A percentile compares a stretch with the other conserved stretches of the same genome.
Conservation (phyloP, 2,888 invertebrate species). For the Ypsolopha scabrella region DNA sequence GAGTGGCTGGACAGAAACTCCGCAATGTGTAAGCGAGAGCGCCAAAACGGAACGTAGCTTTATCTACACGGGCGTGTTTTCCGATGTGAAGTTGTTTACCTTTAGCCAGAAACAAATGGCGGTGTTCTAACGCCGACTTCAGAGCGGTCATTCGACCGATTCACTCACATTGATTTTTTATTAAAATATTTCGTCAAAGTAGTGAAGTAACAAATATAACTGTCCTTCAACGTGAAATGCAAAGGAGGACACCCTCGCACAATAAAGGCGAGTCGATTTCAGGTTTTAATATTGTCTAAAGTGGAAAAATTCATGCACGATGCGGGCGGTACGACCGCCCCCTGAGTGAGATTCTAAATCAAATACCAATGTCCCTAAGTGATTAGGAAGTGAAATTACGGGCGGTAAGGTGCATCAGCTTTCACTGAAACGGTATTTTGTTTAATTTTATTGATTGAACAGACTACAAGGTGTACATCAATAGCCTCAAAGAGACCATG, state of each 20-base stretch:
- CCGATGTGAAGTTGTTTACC: too few relatives aligned
- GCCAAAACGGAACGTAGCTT: constrained; percentile 12
- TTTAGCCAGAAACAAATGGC: constrained; percentile 23
- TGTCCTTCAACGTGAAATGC: constrained; percentile 59
- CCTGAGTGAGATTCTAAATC: constrained; percentile 14
- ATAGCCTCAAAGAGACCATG: too few relatives aligned
- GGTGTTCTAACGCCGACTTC: constrained; percentile 47
- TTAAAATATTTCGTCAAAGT: constrained; percentile 32
- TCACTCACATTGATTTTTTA: constrained; percentile 33
- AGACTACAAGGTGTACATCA: too few relatives aligned
- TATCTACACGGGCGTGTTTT: constrained; percentile 29
- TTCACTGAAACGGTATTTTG: too few relatives aligned
- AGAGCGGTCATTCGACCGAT: constrained; percentile 43
- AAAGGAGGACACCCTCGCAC: constrained; percentile 62
- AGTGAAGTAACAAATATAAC: constrained; percentile 34
- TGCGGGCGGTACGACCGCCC: constrained; percentile 12
- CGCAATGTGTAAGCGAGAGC: too few relatives aligned
- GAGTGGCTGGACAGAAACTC: too few relatives aligned
- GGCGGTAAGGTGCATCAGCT: too few relatives aligned
- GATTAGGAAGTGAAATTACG: constrained; percentile 15
- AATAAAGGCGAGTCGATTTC: constrained; percentile 58
- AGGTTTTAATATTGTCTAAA: constrained; percentile 20
- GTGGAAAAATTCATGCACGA: constrained; percentile 28
- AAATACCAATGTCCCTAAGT: constrained; percentile 29
- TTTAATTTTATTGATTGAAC: too few relatives aligned